Evolutionary conservation across 2,113 vertebrate species (phyloP), one percentile per base, ranked within the genome.

Genomic region (Coracopsis vasa): DNA sequence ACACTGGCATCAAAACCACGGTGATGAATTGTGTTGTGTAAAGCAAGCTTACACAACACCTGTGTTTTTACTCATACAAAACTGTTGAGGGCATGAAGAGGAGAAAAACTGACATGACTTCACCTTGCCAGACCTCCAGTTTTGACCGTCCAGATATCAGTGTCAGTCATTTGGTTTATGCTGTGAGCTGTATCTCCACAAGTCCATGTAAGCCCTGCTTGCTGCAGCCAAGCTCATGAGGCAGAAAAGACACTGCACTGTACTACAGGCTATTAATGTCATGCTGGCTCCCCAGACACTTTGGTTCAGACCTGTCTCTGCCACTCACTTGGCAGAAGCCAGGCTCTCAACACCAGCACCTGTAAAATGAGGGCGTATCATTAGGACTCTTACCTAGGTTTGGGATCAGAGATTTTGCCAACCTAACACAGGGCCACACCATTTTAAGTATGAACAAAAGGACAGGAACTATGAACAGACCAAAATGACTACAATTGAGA

Each of bases 251-350:
- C 37, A 19, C 60, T 35, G 16, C 44, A 94, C 94, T 91, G 94
- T 95, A 95, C 95, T 56, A 41, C 3, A 5, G 45, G 84, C 93
- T 97, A 95, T 96, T 89, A 81, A 95, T 91, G 93, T 73, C 91
- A 0, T 8, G 20, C 83, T 56, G 90, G 42, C 81, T 41, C 25
- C 37, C 25, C 69, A 8, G 58, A 66, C 79, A 18, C 70, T n/a
- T 11, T 2, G 8, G 56, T 12, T 74, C 93, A 87, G 95, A 91
- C 77, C 89, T 92, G 92, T 51, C 92, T 88, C 75, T 96, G 93
- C 93, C 96, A 81, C 82, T 89, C 83, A 92, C 78, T 86, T 61
- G 71, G 60, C 90, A 89, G 60, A 33, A 67, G 54, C 24, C 2
- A 6, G 12, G 72, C 51, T 71, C 65, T 51, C 42, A 33, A 4